Evolutionary conservation across 2,797 vertebrate species (phyloP).

Genomic region (Aplochiton taeniatus): DNA sequence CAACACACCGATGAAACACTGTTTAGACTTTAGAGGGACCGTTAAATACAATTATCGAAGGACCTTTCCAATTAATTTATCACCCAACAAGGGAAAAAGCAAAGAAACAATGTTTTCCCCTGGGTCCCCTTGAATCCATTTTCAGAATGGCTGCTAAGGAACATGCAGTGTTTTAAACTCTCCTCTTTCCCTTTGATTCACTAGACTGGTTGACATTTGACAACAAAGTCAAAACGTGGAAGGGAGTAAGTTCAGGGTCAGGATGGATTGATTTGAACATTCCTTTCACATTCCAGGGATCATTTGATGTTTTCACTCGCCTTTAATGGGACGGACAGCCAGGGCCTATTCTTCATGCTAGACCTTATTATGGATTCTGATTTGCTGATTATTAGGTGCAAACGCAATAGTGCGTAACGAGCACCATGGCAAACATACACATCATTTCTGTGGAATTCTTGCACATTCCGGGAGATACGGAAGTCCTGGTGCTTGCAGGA

Average conservation of each 20-base stretch:
- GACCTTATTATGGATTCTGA: no score
- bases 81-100: constrained; percentile 34
- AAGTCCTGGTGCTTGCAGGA: no score
- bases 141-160: constrained; percentile 45
- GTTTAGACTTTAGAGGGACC: constrained; percentile 63
- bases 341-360: background rate
- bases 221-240: constrained; percentile 26
- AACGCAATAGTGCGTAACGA: no score
- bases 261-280: constrained; percentile 28
- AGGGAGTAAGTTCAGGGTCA: constrained; percentile 47
- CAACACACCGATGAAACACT: constrained; percentile 48
- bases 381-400: no score
- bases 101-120: constrained; percentile 38
- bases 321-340: constrained; percentile 5
- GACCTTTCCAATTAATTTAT: constrained; percentile 54
- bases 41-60: constrained; percentile 59
- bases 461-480: no score
- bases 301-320: constrained; percentile 3
- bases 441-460: no score
- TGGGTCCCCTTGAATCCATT: constrained; percentile 20
- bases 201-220: constrained; percentile 29
- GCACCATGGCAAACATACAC: no score
- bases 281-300: constrained; percentile 12
- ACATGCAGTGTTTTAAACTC: constrained; percentile 41
- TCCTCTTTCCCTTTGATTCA: constrained; percentile 42